Evolutionary conservation across 2,888 invertebrate genomes (phyloP).

Genomic region (Hyalella azteca): DNA sequence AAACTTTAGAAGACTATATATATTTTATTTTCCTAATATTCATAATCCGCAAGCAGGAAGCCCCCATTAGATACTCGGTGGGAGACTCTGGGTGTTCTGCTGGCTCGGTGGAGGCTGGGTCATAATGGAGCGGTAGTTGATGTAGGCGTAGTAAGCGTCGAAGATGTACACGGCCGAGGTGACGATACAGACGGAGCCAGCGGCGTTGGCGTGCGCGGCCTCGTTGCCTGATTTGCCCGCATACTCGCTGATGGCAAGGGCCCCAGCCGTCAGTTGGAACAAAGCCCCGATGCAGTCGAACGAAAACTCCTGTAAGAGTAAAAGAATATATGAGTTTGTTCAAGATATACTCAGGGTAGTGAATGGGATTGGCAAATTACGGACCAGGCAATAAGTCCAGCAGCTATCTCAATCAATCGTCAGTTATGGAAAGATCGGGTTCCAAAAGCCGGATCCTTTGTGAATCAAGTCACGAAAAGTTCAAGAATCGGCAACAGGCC

Average conservation of each 20-base stretch:
- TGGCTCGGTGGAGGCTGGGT: not conserved
- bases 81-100: not conserved
- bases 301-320: constrained; percentile 40
- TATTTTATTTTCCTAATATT: too few species aligned
- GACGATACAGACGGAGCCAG: constrained; percentile 42
- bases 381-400: too few species aligned
- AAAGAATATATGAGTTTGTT: too few species aligned
- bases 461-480: too few species aligned
- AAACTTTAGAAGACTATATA: too few species aligned
- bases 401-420: too few species aligned
- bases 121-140: not conserved
- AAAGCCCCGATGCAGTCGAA: not conserved
- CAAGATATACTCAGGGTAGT: too few species aligned
- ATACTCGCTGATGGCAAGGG: constrained; percentile 39
- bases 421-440: too few species aligned
- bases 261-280: constrained; percentile 35
- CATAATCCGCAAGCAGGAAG: not conserved
- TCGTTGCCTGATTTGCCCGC: not conserved
- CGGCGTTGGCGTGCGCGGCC: constrained; percentile 32
- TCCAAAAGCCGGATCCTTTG: too few species aligned
- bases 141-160: constrained; percentile 41
- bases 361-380: too few species aligned
- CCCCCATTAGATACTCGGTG: not conserved
- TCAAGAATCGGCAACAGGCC: too few species aligned
- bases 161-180: constrained; percentile 17